Evolutionary conservation across 2,113 vertebrate genomes (phyloP).

Genomic region (Corydoras maculifer): DNA sequence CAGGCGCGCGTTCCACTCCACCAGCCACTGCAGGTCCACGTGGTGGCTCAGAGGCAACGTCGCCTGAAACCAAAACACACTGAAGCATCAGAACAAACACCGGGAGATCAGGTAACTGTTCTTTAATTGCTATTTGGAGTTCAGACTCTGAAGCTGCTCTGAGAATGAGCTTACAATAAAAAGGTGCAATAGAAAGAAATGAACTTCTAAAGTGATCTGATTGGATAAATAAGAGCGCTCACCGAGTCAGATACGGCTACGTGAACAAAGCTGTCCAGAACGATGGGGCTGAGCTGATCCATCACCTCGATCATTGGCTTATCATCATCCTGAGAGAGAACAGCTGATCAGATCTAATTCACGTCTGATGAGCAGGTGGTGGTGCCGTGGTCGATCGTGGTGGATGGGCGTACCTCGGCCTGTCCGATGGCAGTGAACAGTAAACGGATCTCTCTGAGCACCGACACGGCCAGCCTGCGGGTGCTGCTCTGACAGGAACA

Average conservation of each 20-base stretch:
- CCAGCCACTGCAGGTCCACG: slow-evolving; percentile 93
- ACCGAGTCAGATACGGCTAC: slow-evolving; percentile 93
- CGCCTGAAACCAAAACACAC: slow-evolving; percentile 58
- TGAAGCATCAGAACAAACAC: not conserved
- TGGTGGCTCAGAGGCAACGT: slow-evolving; percentile 82
- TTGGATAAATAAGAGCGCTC: no score
- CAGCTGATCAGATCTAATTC: no score
- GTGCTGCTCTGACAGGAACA: slow-evolving; percentile 94
- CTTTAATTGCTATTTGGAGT: no score
- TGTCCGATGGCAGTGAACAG: slow-evolving; percentile 88
- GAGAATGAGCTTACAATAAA: no score
- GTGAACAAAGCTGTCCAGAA: slow-evolving; percentile 95
- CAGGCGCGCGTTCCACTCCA: slow-evolving; percentile 91
- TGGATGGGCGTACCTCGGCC: slow-evolving; percentile 72
- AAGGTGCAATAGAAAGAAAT: no score
- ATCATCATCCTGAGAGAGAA: slow-evolving; percentile 82
- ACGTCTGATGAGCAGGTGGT: no score
- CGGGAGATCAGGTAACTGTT: no score
- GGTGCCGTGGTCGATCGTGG: no score
- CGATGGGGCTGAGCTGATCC: slow-evolving; percentile 93
- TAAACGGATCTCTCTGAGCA: slow-evolving; percentile 88
- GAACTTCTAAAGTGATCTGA: no score
- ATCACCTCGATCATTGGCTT: slow-evolving; percentile 97
- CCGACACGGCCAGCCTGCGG: slow-evolving; percentile 86
- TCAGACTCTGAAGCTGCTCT: no score